Percentiles rank a stretch among this genome's conserved stretches.
These are phyloP conservation scores for Pyrgilauda ruficollis DNA, from an alignment of 2,113 vertebrate species.

Conservation along the genomic window DNA sequence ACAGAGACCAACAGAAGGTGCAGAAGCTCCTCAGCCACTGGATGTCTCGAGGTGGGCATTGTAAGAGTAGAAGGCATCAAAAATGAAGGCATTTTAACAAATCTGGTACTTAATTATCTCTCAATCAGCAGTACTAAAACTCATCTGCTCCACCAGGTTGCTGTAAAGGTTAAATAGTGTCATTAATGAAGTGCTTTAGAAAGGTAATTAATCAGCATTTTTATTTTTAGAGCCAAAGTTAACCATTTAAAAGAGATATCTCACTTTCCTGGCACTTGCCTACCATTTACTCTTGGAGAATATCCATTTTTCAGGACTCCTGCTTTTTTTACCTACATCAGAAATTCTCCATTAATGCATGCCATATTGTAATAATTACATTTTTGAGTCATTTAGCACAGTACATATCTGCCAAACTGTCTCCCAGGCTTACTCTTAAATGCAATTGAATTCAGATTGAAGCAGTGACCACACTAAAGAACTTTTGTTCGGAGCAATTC, in stretches of 20 bases:
- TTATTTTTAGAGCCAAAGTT: constrained; percentile 27
- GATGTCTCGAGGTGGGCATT: not conserved
- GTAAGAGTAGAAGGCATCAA: not conserved
- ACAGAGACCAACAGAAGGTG: not conserved
- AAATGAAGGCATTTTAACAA: not conserved
- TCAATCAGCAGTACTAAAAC: constrained; percentile 1
- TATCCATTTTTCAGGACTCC: not conserved
- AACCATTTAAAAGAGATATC: not conserved
- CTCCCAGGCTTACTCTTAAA: constrained; percentile 39
- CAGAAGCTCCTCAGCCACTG: not conserved
- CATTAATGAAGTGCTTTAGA: constrained; percentile 37
- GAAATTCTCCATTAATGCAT: constrained; percentile 4
- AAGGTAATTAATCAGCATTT: constrained; percentile 42
- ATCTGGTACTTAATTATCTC: constrained; percentile 18
- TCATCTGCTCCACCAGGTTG: not conserved
- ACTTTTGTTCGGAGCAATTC: constrained; percentile 36
- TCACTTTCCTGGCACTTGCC: not conserved
- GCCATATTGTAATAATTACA: constrained; percentile 15
- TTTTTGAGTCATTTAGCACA: constrained; percentile 55
- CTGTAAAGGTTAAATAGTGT: constrained; percentile 31
- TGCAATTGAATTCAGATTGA: constrained; percentile 61
- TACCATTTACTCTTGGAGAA: not conserved
- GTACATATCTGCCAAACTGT: constrained; percentile 23
- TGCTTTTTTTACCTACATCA: not conserved
- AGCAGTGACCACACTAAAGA: constrained; percentile 47